Percentiles rank a stretch among this genome's conserved stretches.
phyloP scores from a whole-genome alignment of 1,140 invertebrate species.

The Drosophila pseudoananassae region DNA sequence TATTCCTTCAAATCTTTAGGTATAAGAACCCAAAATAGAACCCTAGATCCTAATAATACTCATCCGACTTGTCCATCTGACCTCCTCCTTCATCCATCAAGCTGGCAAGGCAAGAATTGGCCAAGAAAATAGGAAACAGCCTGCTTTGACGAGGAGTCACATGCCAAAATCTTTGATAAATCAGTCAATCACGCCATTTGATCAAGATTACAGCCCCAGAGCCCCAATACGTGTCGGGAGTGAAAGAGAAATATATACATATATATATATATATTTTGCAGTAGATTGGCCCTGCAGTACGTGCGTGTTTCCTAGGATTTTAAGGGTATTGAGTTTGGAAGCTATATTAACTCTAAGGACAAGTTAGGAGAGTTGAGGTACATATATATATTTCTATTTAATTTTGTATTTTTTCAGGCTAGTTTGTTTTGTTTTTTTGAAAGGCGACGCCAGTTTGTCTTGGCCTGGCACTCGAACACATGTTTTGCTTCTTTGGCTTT shows the following conservation, averaged over 20 bases:
- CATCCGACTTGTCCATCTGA: not conserved
- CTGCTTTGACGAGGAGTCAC: slow-evolving; percentile 20
- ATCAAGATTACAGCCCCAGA: slow-evolving; percentile 22
- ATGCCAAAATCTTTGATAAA: slow-evolving; percentile 35
- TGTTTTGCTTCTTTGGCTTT: slow-evolving; percentile 33
- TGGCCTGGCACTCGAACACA: slow-evolving; percentile 54
- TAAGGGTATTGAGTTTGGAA: not conserved
- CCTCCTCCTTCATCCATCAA: not conserved
- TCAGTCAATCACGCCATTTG: slow-evolving; percentile 42
- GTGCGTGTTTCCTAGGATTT: slow-evolving; percentile 10
- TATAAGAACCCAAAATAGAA: not conserved
- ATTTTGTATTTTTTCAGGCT: not conserved
- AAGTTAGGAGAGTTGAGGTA: too few relatives aligned
- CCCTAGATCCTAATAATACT: too few relatives aligned
- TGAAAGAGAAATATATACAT: not conserved
- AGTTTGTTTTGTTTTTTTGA: slow-evolving; percentile 7
- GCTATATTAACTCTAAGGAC: too few relatives aligned
- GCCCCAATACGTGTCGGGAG: not conserved
- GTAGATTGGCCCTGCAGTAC: slow-evolving; percentile 8
- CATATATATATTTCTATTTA: slow-evolving; percentile 2
- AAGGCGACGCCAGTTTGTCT: slow-evolving; percentile 62
- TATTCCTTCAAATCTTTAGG: not conserved
- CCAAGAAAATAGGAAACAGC: slow-evolving; percentile 19
- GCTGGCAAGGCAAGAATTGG: not conserved
- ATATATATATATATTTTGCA: slow-evolving; percentile 17